These are phyloP conservation scores for Heptranchias perlo DNA, from an alignment of 2,113 vertebrate species.

Conservation along the genomic window DNA sequence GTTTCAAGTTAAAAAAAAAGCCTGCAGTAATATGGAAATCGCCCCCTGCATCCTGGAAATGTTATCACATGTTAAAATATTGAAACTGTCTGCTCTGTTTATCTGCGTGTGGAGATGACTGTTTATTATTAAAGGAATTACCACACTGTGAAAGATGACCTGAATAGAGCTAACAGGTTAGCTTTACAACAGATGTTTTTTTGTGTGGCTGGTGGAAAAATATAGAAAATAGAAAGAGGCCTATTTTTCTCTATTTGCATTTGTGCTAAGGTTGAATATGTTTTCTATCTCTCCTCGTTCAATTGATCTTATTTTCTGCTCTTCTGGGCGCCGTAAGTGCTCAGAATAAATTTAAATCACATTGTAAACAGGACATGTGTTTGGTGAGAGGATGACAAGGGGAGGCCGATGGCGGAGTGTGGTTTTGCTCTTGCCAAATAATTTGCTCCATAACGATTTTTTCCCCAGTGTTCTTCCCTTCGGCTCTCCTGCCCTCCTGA, in stretches of 20 bases:
- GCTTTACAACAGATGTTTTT: conserved; percentile 32
- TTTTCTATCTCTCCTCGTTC: neutral
- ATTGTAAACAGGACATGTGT: neutral
- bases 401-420: neutral
- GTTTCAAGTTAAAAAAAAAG: conserved; percentile 31
- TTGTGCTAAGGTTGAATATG: conserved; percentile 20
- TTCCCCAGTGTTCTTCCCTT: no score
- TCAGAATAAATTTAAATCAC: neutral
- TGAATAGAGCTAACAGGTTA: conserved; percentile 28
- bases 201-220: neutral
- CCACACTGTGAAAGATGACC: conserved; percentile 34
- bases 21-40: conserved; percentile 35
- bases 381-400: neutral
- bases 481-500: neutral
- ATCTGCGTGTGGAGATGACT: conserved; percentile 27
- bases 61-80: conserved; percentile 36
- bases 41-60: conserved; percentile 32
- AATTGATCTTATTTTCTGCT: conserved; percentile 34
- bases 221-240: neutral
- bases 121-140: conserved; percentile 35
- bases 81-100: conserved; percentile 37
- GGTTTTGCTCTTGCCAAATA: neutral
- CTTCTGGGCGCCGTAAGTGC: neutral
- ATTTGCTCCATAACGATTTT: neutral
- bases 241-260: conserved; percentile 29